Evolutionary conservation across 2,797 vertebrate species (phyloP), one percentile per base, ranked within the genome.

Genomic region (Florisuga fusca): DNA sequence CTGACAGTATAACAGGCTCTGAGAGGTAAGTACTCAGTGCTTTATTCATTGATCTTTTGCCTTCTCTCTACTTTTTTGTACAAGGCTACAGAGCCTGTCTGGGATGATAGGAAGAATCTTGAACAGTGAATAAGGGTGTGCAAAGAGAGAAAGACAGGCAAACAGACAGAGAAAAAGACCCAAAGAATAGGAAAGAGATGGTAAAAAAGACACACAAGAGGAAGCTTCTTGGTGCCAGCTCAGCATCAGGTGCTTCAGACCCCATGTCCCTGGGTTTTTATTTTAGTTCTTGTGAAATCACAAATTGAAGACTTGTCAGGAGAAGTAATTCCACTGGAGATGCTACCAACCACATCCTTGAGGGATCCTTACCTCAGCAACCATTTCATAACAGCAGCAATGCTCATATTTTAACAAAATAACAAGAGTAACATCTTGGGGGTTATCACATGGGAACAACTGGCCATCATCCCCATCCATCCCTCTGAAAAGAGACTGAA

Each of bases 1-100:
- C 79, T 84, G 97, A 83, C 95, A 90, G 89, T 63, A 62, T 92
- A 96, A 95, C 95, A 89, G 93, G 89, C 90, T 95, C 89, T 89
- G 63, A 95, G 84, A 95, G 86, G 88, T 93, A 87, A 92, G 84
- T 74, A 53, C 66, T 84, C 75, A n/a, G 84, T 90, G 55, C 80
- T 77, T 92, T 94, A 92, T 73, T 75, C 88, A 81, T 84, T 81
- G 79, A 79, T 87, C 83, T 87, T 83, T 95, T 94, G 59, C 89
- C 87, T 88, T 92, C 84, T 92, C 63, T 62, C 73, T 83, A 6
- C 84, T 34, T 91, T 97, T 95, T 94, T 3, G 0, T 89, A 69
- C 41, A 81, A 33, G 13, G 1, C 71, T 93, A 77, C 9, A 10
- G 64, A 87, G 79, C 38, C 63, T 71, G 78, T 62, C 63, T 93